Evolutionary conservation across 2,113 vertebrate species (phyloP), one percentile per base, ranked within the genome.

Genomic region (Atractosteus spatula): DNA sequence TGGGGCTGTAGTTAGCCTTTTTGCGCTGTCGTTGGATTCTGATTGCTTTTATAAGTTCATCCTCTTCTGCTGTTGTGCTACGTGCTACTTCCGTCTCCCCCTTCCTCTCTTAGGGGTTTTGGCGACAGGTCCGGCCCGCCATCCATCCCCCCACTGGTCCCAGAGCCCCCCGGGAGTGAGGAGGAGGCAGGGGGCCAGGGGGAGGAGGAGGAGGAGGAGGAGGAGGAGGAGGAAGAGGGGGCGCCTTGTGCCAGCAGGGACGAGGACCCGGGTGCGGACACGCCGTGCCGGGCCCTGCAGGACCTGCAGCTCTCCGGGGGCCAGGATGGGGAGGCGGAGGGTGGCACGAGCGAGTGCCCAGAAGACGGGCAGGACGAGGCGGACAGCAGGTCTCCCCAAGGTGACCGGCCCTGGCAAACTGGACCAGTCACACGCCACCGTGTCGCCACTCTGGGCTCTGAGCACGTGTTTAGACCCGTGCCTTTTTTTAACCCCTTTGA

Each of bases 121-220:
- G 97, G 97, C 76, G 95, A 97, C 84, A 97, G 95, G 85, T 93
- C 93, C 62, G 76, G 29, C 78, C 96, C 92, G 80, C 97, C 97
- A 7, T 81, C 86, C 81, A 87, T 98, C 76, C 81, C 86, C 13
- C 84, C 92, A 55, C 61, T 78, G 79, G 77, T 63, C 17, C 69
- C 45, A 12, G 79, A 84, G 63, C 3, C 77, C 74, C 62, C 77
- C 59, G 87, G 87, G 17, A 68, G 45, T 55, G 72, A 83, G 70
- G 77, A 57, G 17, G 72, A 73, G 42, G 61, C 51, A 13, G 74
- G 76, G 7, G 76, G 54, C 42, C 85, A 86, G 7, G 75, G 83
- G 56, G 76, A 55, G 0, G 45, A 76, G 57, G 78, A 83, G 55
- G 78, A 79, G 14, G 71, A 76, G 7, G 77, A 77, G 7, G 68